A percentile compares a stretch with the other conserved stretches of the same genome.
Evolutionary conservation across 2,113 vertebrate genomes (phyloP).

Genomic region (Acanthochromis polyacanthus): DNA sequence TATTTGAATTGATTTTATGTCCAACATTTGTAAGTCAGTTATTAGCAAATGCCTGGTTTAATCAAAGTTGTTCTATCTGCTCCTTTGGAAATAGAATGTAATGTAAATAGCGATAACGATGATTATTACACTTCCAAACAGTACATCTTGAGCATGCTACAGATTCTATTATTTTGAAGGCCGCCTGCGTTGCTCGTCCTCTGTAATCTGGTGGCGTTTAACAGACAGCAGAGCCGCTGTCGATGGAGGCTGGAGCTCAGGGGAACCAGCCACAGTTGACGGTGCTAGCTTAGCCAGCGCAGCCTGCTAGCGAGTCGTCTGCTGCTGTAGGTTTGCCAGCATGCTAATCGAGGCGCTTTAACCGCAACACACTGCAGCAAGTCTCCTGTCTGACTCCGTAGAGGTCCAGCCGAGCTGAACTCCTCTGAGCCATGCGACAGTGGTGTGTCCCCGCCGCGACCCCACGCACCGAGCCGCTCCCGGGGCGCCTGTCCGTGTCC

Average conservation of each 20-base stretch:
- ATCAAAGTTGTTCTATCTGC: too few relatives aligned
- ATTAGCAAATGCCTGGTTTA: too few relatives aligned
- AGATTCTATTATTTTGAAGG: constrained; percentile 40
- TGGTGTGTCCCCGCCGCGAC: constrained; percentile 86
- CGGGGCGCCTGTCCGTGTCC: constrained; percentile 81
- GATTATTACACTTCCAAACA: neutral
- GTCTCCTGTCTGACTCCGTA: constrained; percentile 53
- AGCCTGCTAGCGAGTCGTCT: constrained; percentile 47
- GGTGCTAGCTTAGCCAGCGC: constrained; percentile 62
- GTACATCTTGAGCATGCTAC: neutral
- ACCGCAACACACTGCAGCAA: constrained; percentile 63
- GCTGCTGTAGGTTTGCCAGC: constrained; percentile 39
- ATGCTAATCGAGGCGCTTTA: constrained; percentile 57
- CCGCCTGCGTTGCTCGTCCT: neutral
- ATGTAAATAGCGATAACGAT: neutral
- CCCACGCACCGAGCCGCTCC: constrained; percentile 84
- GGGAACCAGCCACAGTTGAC: constrained; percentile 48
- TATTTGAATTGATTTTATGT: too few relatives aligned
- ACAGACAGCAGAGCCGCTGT: constrained; percentile 3
- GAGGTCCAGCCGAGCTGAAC: constrained; percentile 71
- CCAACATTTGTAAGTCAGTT: too few relatives aligned
- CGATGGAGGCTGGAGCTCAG: constrained; percentile 28
- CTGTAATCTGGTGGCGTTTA: neutral
- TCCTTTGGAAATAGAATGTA: too few relatives aligned
- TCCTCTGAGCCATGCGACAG: constrained; percentile 86